Evolutionary conservation across 2,113 vertebrate genomes (phyloP).

Genomic region (Neogobius melanostomus): DNA sequence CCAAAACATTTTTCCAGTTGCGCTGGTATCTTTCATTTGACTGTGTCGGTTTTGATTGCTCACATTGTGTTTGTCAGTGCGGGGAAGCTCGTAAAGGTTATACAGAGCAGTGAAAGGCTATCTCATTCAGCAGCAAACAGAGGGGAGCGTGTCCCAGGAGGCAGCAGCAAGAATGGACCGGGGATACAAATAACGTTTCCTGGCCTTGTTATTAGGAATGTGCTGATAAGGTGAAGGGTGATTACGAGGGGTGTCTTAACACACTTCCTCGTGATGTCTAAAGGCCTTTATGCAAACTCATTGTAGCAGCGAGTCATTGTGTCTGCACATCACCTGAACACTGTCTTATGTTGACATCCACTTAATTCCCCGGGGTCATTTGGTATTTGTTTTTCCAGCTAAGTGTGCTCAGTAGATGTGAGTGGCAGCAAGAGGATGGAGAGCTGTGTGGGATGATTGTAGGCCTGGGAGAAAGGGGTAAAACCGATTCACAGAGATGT

Average conservation of each 20-base stretch:
- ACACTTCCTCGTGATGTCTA: slow-evolving; percentile 40
- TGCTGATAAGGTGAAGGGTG: slow-evolving; percentile 55
- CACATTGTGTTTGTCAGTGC: slow-evolving; percentile 46
- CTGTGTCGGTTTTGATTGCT: slow-evolving; percentile 49
- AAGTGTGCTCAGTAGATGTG: slow-evolving; percentile 31
- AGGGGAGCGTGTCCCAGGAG: slow-evolving; percentile 54
- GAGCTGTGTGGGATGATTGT: slow-evolving; percentile 61
- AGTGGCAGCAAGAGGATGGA: slow-evolving; percentile 17
- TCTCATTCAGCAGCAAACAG: slow-evolving; percentile 53
- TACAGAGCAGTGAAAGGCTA: slow-evolving; percentile 56
- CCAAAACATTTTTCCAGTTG: slow-evolving; percentile 27
- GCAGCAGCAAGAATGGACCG: slow-evolving; percentile 45
- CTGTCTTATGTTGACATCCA: slow-evolving; percentile 56
- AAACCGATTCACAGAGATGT: slow-evolving; percentile 72
- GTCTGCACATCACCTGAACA: slow-evolving; percentile 43
- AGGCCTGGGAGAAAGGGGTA: slow-evolving; percentile 54
- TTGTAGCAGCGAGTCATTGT: slow-evolving; percentile 32
- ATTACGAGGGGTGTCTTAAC: slow-evolving; percentile 55
- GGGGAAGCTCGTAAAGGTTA: slow-evolving; percentile 59
- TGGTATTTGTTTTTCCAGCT: slow-evolving; percentile 41
- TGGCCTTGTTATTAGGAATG: slow-evolving; percentile 59
- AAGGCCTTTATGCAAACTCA: slow-evolving; percentile 43
- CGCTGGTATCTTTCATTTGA: slow-evolving; percentile 45
- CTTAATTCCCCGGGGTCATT: slow-evolving; percentile 58
- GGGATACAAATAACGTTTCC: slow-evolving; percentile 64